Conservation (phyloP, 1,140 invertebrate genomes). For the Drosophila eugracilis region DNA sequence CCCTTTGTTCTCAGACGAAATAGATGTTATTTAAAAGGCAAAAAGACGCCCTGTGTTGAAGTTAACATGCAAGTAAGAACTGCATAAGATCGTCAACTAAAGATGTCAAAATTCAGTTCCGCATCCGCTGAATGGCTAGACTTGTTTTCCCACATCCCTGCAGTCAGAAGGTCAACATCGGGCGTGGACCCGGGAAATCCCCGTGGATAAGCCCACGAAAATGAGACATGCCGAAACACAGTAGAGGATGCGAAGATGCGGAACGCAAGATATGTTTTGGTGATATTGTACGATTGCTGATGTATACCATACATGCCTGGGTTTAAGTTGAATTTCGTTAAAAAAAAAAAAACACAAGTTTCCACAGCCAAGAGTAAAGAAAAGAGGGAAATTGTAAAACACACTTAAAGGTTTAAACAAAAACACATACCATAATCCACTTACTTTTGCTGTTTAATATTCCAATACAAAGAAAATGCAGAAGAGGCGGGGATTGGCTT, state of each 20-base stretch:
- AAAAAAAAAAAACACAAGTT: conserved; percentile 72
- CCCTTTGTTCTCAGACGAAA: too few species aligned
- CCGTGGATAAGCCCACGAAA: conserved; percentile 13
- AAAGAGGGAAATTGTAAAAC: conserved; percentile 48
- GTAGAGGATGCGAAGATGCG: neutral
- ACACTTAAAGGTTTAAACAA: conserved; percentile 16
- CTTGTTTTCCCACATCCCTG: conserved; percentile 29
- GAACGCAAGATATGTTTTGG: neutral
- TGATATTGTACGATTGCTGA: conserved; percentile 11
- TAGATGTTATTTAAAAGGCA: too few species aligned
- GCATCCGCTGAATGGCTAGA: neutral
- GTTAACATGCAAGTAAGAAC: too few species aligned
- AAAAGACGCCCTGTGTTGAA: too few species aligned
- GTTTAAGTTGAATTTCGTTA: conserved; percentile 74
- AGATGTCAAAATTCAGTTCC: neutral
- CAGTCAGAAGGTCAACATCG: conserved; percentile 26
- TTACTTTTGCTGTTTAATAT: conserved; percentile 74
- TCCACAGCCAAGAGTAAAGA: conserved; percentile 18
- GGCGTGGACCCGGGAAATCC: conserved; percentile 27
- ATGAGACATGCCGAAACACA: conserved; percentile 7
- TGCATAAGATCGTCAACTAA: neutral
- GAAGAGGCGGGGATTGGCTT: conserved; percentile 25
- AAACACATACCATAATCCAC: conserved; percentile 43
- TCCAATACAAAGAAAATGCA: conserved; percentile 33
- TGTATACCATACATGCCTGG: too few species aligned